Evolutionary conservation across 2,797 vertebrate genomes (phyloP).

Genomic region (Cyprinella venusta): DNA sequence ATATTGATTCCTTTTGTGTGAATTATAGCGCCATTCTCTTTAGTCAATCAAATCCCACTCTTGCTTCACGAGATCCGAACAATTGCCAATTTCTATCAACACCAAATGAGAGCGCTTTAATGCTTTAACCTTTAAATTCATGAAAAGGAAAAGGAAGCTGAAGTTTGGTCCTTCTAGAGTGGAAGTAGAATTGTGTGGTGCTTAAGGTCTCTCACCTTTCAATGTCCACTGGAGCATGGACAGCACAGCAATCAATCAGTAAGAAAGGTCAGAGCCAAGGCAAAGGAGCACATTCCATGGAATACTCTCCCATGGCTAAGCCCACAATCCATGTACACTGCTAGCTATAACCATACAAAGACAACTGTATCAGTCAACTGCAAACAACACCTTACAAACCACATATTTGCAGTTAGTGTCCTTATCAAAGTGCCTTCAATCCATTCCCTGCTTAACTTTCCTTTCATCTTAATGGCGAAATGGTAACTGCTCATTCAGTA

Average conservation of each 20-base stretch:
- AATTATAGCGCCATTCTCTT: slow-evolving; percentile 44
- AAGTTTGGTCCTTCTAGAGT: slow-evolving; percentile 24
- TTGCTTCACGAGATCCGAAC: slow-evolving; percentile 49
- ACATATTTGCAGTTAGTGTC: slow-evolving; percentile 12
- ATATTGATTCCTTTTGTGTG: slow-evolving; percentile 55
- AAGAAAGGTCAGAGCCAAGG: slow-evolving; percentile 50
- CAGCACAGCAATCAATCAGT: slow-evolving; percentile 58
- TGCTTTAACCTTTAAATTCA: slow-evolving; percentile 43
- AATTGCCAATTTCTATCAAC: slow-evolving; percentile 53
- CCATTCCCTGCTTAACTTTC: neutral
- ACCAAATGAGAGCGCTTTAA: slow-evolving; percentile 54
- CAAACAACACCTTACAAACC: slow-evolving; percentile 27
- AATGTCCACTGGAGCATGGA: slow-evolving; percentile 49
- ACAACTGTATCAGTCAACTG: slow-evolving; percentile 46
- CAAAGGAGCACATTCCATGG: slow-evolving; percentile 43
- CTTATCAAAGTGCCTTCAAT: slow-evolving; percentile 22
- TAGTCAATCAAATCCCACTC: slow-evolving; percentile 46
- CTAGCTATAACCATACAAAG: slow-evolving; percentile 36
- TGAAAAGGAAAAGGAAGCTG: slow-evolving; percentile 39
- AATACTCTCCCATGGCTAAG: slow-evolving; percentile 56
- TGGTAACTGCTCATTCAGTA: neutral
- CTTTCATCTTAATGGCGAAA: neutral
- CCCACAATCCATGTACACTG: slow-evolving; percentile 39
- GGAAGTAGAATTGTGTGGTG: slow-evolving; percentile 26
- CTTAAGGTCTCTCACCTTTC: slow-evolving; percentile 49